Evolutionary conservation across 2,888 invertebrate genomes (phyloP).

Genomic region (Anorthoa munda): DNA sequence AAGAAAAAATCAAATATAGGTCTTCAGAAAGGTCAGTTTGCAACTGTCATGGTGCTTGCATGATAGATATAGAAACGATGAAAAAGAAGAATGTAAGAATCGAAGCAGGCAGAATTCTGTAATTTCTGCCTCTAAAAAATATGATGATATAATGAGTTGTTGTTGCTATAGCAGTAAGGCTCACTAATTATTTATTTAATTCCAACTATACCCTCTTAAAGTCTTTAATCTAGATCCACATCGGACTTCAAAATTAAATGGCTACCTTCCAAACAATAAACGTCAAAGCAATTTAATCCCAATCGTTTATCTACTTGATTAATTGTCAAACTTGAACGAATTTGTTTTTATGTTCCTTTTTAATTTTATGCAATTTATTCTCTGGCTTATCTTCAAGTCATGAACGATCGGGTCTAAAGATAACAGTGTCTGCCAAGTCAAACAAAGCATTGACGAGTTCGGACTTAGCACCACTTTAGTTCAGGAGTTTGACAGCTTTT

Average conservation of each 20-base stretch:
- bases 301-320: conserved; percentile 39
- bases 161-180: not conserved
- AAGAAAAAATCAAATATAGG: no score
- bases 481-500: conserved; percentile 40
- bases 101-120: no score
- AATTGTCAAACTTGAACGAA: conserved; percentile 19
- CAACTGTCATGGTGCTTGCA: no score
- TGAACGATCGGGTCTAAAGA: conserved; percentile 37
- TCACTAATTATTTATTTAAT: not conserved
- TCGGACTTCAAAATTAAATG: not conserved
- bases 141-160: not conserved
- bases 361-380: conserved; percentile 48
- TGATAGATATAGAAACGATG: no score
- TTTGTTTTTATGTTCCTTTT: conserved; percentile 8
- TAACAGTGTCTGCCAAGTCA: conserved; percentile 32
- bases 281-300: conserved; percentile 2
- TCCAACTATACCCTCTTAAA: not conserved
- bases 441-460: conserved; percentile 32
- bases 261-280: conserved; percentile 3
- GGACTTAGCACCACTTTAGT: conserved; percentile 5
- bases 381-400: conserved; percentile 34
- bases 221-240: not conserved
- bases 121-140: no score
- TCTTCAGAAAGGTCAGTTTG: no score
- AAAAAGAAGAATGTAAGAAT: no score